These are phyloP conservation scores for Leptocoma aspasia DNA, from an alignment of 2,113 vertebrate genomes.

Conservation along the genomic window DNA sequence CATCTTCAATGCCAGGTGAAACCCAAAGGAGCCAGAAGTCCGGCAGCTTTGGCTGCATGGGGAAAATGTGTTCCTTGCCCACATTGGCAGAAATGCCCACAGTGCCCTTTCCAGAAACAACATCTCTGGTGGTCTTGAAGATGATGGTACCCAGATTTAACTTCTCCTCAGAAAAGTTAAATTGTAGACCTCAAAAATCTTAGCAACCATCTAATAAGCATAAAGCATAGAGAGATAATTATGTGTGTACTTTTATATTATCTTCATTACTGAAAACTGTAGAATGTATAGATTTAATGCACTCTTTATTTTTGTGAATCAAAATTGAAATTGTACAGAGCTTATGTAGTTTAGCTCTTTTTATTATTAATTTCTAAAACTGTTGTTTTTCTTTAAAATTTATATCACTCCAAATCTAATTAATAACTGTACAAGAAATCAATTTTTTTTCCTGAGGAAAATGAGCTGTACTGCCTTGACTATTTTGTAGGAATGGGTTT, in stretches of 20 bases:
- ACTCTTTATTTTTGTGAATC: neutral
- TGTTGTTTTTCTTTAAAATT: neutral
- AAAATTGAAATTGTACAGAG: neutral
- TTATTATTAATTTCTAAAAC: neutral
- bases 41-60: neutral
- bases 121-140: neutral
- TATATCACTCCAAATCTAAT: neutral
- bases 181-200: neutral
- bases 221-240: neutral
- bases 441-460: neutral
- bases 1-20: neutral
- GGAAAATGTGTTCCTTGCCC: neutral
- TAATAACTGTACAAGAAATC: neutral
- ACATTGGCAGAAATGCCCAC: neutral
- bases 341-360: neutral
- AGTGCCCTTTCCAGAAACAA: neutral
- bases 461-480: neutral
- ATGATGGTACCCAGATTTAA: neutral
- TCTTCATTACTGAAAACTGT: neutral
- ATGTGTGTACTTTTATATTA: neutral
- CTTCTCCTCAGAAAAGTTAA: neutral
- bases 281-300: neutral
- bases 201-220: neutral
- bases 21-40: fast-evolving
- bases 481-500: neutral